Evolutionary conservation across 2,797 vertebrate genomes (phyloP).

Genomic region (Acrossocheilus fasciatus): DNA sequence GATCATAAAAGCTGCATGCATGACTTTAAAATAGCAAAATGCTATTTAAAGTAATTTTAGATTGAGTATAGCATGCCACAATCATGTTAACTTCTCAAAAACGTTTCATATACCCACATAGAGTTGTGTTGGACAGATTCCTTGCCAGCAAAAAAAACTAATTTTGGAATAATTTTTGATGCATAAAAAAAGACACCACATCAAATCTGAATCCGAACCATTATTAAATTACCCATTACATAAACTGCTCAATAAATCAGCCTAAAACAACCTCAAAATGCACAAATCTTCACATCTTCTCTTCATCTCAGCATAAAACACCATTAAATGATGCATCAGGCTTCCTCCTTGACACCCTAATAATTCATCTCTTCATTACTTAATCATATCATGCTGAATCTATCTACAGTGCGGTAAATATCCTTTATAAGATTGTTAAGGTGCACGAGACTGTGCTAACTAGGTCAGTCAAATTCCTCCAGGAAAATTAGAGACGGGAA

Average conservation of each 20-base stretch:
- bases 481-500: slow-evolving; percentile 67
- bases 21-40: background rate
- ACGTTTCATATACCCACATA: background rate
- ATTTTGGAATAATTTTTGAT: background rate
- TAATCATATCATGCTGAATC: slow-evolving; percentile 73
- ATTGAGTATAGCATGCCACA: background rate
- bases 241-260: slow-evolving; percentile 34
- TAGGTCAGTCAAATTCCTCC: slow-evolving; percentile 74
- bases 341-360: slow-evolving; percentile 63
- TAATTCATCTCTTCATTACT: slow-evolving; percentile 74
- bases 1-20: background rate
- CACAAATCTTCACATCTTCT: slow-evolving; percentile 33
- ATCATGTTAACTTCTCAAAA: background rate
- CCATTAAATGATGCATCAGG: slow-evolving; percentile 55
- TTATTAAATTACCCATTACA: slow-evolving; percentile 19
- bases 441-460: slow-evolving; percentile 69
- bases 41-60: background rate
- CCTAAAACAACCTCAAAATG: slow-evolving; percentile 27
- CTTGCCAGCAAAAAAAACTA: background rate
- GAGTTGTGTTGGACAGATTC: background rate
- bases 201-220: background rate
- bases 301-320: slow-evolving; percentile 24
- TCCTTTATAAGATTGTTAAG: slow-evolving; percentile 68
- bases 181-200: background rate
- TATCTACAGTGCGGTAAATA: slow-evolving; percentile 71